Conservation (phyloP, 2,888 invertebrate genomes). For the Hirtodrosophila cameraria region DNA sequence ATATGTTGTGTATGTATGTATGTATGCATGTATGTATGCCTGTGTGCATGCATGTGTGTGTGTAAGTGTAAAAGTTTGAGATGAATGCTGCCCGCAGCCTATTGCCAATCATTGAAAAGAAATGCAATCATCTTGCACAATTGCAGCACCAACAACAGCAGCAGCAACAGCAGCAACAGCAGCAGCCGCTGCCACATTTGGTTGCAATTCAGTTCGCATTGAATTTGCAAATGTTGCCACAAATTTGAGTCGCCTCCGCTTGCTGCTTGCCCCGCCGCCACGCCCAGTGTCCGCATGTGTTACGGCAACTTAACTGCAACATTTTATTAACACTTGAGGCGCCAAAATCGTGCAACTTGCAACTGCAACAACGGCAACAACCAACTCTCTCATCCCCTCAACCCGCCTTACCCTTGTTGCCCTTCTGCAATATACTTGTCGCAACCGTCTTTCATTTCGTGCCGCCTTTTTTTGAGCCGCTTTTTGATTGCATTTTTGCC, state of each 20-base stretch:
- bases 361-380: constrained; percentile 18
- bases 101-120: constrained; percentile 71
- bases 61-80: no score
- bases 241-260: constrained; percentile 13
- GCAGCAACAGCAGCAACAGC: not conserved
- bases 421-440: constrained; percentile 6
- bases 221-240: constrained; percentile 53
- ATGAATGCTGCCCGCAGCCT: constrained; percentile 53
- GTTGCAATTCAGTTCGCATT: constrained; percentile 72
- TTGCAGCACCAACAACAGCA: constrained; percentile 23
- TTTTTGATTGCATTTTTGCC: constrained; percentile 61
- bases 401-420: no score
- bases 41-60: constrained; percentile 9
- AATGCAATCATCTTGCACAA: constrained; percentile 76
- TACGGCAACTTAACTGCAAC: constrained; percentile 70
- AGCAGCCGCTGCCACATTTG: constrained; percentile 47
- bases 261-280: not conserved
- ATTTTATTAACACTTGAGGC: constrained; percentile 77
- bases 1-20: not conserved
- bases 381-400: not conserved
- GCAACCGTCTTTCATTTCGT: constrained; percentile 34
- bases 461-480: constrained; percentile 37
- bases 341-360: constrained; percentile 60
- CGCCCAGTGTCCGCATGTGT: constrained; percentile 37
- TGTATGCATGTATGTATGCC: not conserved